Base-by-base conservation (phyloP, 2,113 vertebrate genomes). In the Datnioides undecimradiatus region DNA sequence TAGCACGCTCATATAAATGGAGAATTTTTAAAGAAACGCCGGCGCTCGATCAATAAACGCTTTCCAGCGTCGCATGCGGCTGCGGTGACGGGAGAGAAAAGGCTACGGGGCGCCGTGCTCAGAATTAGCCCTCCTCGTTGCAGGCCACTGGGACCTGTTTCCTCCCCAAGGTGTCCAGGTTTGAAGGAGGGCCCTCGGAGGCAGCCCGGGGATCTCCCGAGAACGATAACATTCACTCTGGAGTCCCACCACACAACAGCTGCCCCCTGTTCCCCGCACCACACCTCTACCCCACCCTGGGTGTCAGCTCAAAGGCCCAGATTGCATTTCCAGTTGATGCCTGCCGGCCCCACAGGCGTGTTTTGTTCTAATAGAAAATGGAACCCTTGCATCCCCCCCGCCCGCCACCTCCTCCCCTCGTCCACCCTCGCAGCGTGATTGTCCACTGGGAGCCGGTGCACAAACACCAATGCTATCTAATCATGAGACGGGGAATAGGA, bases 341-440 rank as follows among this genome's bases (percentile, higher is more conserved):
- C 84, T 83, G 83, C 85, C 76, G 77, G 88, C 86, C 90, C 83
- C 90, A 91, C 88, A 93, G 87, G 88, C 88, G 76, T 91, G 82
- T 91, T 92, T 92, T 92, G 87, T 90, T 91, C 85, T 92, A 89
- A 91, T 88, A 92, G 88, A 92, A 93, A 93, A 91, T 90, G 84
- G 84, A 88, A 85, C 79, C 79, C 83, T 89, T 51, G 46, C 76
- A n/a, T 19, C 38, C 36, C n/a, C 46, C 23, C 38, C n/a, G n/a
- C n/a, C n/a, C n/a, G n/a, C n/a, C n/a, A n/a, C n/a, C n/a, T n/a
- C 41, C 60, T 27, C 48, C 34, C 29, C 41, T 54, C 60, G 62
- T 79, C 81, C 84, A 84, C 72, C 77, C 84, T 76, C 79, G 54
- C 75, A 69, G 76, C n/a, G 46, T 68, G 85, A 90, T 87, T 84